phyloP scores from a whole-genome alignment of 2,797 vertebrate species.

The Danio kyathit region DNA sequence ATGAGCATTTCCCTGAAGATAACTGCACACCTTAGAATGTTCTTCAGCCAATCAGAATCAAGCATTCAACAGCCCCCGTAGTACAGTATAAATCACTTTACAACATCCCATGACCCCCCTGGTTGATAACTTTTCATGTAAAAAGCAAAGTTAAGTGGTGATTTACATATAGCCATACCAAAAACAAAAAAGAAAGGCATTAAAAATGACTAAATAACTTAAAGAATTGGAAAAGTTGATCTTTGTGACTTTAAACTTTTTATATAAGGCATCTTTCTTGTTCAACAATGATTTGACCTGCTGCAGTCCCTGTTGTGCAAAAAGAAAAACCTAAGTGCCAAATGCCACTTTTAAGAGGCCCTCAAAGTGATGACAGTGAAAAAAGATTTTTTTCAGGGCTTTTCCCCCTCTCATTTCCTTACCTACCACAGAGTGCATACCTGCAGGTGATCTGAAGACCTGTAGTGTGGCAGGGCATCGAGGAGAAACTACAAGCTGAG shows the following conservation, averaged over 20 bases:
- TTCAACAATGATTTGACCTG: conserved; percentile 65
- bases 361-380: conserved; percentile 68
- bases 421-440: conserved; percentile 72
- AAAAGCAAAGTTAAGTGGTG: background rate
- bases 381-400: conserved; percentile 68
- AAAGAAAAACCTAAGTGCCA: conserved; percentile 50
- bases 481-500: conserved; percentile 38
- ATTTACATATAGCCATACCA: background rate
- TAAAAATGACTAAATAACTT: background rate
- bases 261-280: conserved; percentile 46
- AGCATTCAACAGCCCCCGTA: no score
- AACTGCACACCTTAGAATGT: no score
- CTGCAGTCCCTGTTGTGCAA: conserved; percentile 58
- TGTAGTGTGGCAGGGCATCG: conserved; percentile 43
- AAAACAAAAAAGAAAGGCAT: background rate
- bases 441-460: conserved; percentile 65
- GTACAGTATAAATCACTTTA: no score
- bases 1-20: no score
- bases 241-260: background rate
- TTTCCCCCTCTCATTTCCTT: conserved; percentile 58
- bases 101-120: background rate
- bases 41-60: no score
- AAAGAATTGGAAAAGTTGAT: background rate
- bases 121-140: background rate
- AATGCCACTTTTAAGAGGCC: conserved; percentile 70